A percentile compares a stretch with the other conserved stretches of the same genome.
Evolutionary conservation across 2,797 vertebrate genomes (phyloP).

Genomic region (Aratinga solstitialis): DNA sequence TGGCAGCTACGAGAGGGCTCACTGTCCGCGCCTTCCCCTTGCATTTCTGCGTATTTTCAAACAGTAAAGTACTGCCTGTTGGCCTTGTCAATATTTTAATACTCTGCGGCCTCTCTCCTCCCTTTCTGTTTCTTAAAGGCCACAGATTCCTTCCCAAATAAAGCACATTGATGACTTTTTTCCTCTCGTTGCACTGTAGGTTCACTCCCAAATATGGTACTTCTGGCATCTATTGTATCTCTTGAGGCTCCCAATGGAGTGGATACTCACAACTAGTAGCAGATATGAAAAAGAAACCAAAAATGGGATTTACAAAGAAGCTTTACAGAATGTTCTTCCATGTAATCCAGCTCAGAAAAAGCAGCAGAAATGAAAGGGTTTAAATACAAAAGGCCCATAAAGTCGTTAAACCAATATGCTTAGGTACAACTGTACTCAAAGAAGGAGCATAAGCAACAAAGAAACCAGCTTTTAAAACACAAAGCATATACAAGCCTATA

Average conservation of each 20-base stretch:
- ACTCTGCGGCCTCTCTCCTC: not conserved
- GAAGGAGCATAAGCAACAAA: not conserved
- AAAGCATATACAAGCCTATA: not conserved
- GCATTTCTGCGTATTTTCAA: not conserved
- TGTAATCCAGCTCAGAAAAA: not conserved
- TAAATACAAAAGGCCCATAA: not conserved
- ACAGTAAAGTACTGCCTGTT: not conserved
- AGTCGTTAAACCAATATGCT: not conserved
- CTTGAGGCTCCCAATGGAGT: not conserved
- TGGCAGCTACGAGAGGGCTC: not conserved
- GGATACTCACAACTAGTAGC: not conserved
- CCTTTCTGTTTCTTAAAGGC: not conserved
- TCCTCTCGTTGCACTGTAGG: not conserved
- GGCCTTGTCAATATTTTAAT: not conserved
- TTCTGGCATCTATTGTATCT: not conserved
- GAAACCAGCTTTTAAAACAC: not conserved
- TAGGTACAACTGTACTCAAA: not conserved
- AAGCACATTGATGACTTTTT: not conserved
- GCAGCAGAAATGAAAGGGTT: not conserved
- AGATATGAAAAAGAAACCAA: not conserved
- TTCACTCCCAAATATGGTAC: not conserved
- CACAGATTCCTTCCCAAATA: constrained; percentile 32
- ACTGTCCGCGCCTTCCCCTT: not conserved
- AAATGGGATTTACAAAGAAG: not conserved
- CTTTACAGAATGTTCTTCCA: not conserved